A percentile compares a stretch with the other conserved stretches of the same genome.
phyloP scores from a whole-genome alignment of 2,113 vertebrate species.

The Numida meleagris region DNA sequence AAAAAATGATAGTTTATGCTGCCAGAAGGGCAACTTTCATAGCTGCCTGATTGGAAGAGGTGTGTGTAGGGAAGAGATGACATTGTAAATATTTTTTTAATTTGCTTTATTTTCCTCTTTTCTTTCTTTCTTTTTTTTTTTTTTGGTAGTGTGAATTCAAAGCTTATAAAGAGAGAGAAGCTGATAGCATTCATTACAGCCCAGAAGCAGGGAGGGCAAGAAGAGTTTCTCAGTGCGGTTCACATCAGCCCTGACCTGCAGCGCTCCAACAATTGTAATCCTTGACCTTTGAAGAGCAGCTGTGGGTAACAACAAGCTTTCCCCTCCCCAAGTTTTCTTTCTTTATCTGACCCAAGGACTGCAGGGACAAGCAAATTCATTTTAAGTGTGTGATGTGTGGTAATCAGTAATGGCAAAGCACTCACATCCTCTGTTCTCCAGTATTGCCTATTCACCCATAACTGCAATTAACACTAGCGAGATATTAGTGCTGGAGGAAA shows the following conservation, averaged over 20 bases:
- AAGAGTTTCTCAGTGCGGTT: background rate
- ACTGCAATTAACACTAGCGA: background rate
- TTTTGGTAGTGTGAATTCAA: background rate
- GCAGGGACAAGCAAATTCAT: background rate
- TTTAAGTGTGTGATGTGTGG: slow-evolving; percentile 23
- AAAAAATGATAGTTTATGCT: slow-evolving; percentile 68
- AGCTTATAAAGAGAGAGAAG: slow-evolving; percentile 9
- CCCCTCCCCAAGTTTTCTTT: background rate
- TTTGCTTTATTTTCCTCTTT: slow-evolving; percentile 2
- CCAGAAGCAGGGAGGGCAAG: background rate
- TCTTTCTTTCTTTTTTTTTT: background rate
- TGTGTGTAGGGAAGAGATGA: slow-evolving; percentile 44
- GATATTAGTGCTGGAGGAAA: slow-evolving; percentile 31
- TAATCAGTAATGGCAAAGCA: slow-evolving; percentile 35
- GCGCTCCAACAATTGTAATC: slow-evolving; percentile 35
- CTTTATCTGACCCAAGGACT: background rate
- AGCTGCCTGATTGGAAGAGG: slow-evolving; percentile 58
- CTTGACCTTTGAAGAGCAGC: slow-evolving; percentile 48
- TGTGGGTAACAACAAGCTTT: slow-evolving; percentile 26
- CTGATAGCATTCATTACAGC: slow-evolving; percentile 20
- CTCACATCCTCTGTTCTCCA: background rate
- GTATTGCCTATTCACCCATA: slow-evolving; percentile 19
- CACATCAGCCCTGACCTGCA: slow-evolving; percentile 20
- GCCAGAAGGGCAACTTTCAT: slow-evolving; percentile 60
- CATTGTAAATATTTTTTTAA: slow-evolving; percentile 59